Evolutionary conservation across 1,140 invertebrate species (phyloP), one percentile per base, ranked within the genome.

Genomic region (Euwallacea similis): DNA sequence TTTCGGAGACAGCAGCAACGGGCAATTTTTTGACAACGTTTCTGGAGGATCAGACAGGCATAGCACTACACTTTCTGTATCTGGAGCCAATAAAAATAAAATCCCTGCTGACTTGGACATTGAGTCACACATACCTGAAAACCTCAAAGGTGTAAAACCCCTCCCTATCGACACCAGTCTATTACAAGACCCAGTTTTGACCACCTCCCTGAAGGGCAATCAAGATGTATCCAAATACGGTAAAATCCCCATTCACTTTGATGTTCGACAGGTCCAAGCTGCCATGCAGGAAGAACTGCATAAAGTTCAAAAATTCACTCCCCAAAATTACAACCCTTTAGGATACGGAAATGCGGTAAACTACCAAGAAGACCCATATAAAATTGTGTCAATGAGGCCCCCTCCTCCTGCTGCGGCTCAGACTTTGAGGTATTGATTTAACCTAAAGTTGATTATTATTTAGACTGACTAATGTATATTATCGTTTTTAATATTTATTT

Each of bases 151-250:
- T 41, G 69, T 71, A 41, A 64, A 71, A 13, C 69, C 69, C 15
- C 50, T 71, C 44, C 69, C 69, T 16, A 8, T 71, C 0, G 69
- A 71, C 13, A 71, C 69, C 53, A 71, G 69, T 59, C 41, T 71
- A 13, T 42, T 71, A 11, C 61, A 71, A 58, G 69, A 71, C 11
- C 61, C 69, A 56, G 62, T 71, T 21, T 60, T 71, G 15, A 71
- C 62, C 10, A 71, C 69, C n/a, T 16, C 21, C 42, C 8, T 50
- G 16, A 56, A 65, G 46, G 33, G 13, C 59, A 64, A 46, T 13
- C n/a, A 46, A 16, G 55, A 54, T n/a, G 16, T 16, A 7, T 2
- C 59, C 7, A 54, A 69, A 55, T n/a, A 62, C 15, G 43, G 56
- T 2, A 46, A 41, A 59, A 62, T 71, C 50, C 69, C 69, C 7